phyloP scores from a whole-genome alignment of 2,113 vertebrate species.

The Brachionichthys hirsutus region DNA sequence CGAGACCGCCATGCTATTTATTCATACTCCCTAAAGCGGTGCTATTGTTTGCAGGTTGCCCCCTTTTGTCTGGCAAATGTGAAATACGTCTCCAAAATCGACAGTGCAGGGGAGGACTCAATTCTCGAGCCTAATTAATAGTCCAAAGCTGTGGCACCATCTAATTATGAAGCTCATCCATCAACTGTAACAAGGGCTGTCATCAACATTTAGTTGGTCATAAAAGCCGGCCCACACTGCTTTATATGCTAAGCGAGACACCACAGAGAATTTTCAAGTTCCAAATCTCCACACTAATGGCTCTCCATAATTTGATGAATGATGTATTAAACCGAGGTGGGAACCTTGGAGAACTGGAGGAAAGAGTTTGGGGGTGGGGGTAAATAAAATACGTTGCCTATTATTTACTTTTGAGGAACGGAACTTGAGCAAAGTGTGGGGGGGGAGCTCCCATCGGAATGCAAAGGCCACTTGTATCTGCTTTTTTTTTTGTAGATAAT shows the following conservation, averaged over 20 bases:
- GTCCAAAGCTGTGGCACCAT: constrained; percentile 75
- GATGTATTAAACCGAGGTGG: constrained; percentile 84
- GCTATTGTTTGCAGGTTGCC: constrained; percentile 20
- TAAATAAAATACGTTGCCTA: constrained; percentile 61
- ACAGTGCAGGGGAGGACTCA: constrained; percentile 47
- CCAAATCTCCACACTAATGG: constrained; percentile 90
- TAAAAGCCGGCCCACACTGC: constrained; percentile 77
- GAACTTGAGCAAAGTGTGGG: constrained; percentile 16
- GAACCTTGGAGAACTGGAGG: constrained; percentile 78
- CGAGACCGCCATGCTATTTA: constrained; percentile 25
- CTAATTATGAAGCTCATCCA: constrained; percentile 88
- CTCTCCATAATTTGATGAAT: constrained; percentile 94
- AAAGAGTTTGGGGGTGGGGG: constrained; percentile 51
- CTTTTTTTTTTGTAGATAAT: too few species aligned
- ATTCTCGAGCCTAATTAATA: constrained; percentile 76
- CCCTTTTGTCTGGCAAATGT: constrained; percentile 34
- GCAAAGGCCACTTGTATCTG: constrained; percentile 28
- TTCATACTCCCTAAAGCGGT: constrained; percentile 33
- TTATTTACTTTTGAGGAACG: constrained; percentile 61
- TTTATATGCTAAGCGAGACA: constrained; percentile 89
- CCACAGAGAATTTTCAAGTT: constrained; percentile 88
- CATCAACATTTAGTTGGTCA: constrained; percentile 87
- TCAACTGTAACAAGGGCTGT: constrained; percentile 89
- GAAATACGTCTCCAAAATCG: constrained; percentile 37
- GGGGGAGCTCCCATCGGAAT: constrained; percentile 36